Evolutionary conservation across 2,888 invertebrate genomes (phyloP).

Genomic region (Dastarcus helophoroides): DNA sequence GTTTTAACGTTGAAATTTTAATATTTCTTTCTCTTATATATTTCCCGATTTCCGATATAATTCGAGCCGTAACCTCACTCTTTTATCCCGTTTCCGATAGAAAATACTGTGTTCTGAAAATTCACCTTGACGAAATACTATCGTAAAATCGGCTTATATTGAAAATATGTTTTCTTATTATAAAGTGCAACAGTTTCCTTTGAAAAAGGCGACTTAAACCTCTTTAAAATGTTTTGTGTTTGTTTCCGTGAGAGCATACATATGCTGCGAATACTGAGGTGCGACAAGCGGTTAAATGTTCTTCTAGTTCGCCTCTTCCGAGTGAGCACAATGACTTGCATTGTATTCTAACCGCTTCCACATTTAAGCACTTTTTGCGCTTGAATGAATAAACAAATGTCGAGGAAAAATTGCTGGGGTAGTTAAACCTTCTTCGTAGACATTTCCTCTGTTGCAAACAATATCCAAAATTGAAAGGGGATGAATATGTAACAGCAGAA

Average conservation of each 20-base stretch:
- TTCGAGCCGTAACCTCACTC: too few species aligned
- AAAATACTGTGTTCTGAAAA: too few species aligned
- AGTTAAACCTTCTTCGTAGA: not conserved
- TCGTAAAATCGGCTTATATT: too few species aligned
- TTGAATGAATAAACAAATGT: constrained; percentile 16
- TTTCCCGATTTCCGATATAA: too few species aligned
- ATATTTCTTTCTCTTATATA: too few species aligned
- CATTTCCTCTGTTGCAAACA: not conserved
- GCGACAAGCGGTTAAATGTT: constrained; percentile 18
- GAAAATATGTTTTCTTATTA: too few species aligned
- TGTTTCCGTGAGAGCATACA: constrained; percentile 11
- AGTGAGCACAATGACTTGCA: constrained; percentile 18
- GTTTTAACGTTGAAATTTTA: too few species aligned
- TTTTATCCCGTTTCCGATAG: too few species aligned
- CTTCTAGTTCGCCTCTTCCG: constrained; percentile 18
- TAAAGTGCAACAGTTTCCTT: too few species aligned
- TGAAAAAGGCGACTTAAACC: not conserved
- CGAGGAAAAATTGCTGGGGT: not conserved
- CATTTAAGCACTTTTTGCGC: constrained; percentile 20
- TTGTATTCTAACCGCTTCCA: constrained; percentile 12
- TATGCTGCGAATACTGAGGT: constrained; percentile 10
- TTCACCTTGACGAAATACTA: too few species aligned
- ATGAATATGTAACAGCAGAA: constrained; percentile 19
- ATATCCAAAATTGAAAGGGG: too few species aligned
- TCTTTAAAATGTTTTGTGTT: constrained; percentile 1